Evolutionary conservation across 2,888 invertebrate species (phyloP), one percentile per base, ranked within the genome.

Genomic region (Drosophila anomalata): DNA sequence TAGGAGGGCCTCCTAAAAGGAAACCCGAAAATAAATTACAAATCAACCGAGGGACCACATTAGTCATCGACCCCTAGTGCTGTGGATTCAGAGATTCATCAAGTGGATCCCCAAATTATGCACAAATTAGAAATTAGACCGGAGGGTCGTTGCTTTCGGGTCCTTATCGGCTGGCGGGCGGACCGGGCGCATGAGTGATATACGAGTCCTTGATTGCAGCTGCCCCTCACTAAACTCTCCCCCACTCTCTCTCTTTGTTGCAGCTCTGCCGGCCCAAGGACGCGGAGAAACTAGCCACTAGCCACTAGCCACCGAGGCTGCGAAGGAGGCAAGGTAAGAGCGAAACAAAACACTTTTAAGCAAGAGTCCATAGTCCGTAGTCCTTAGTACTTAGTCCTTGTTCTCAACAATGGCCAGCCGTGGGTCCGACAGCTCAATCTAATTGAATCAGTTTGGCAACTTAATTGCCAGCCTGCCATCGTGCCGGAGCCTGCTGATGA

Each of bases 11-110:
- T 1, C 1, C 17, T 17, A 7, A 14, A 17, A 39, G 33, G 47
- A 20, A 36, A 12, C 67, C 54, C 67, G 52, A 22, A 66, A 68
- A 58, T 58, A 69, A 68, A 68, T 68, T 67, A 41, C 24, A 39
- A 67, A 67, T 67, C 69, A 69, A 36, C 46, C 50, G 22, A 48
- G 50, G 57, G 36, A 36, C 36, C 17, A 48, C 59, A 69, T 70
- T 69, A 44, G 50, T 60, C 70, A 69, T 69, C 70, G 47, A 65
- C 66, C 52, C 53, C 53, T 24, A 20, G 33, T 24, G 4, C 24
- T 31, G n/a, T 44, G 14, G 36, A 36, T 7, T 36, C 36, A n/a
- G 7, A 24, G 52, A 65, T 44, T 52, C 66, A 42, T 62, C 14
- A 44, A 9, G 31, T 9, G 2, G 67, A 66, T 22, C 22, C 53